phyloP scores from a whole-genome alignment of 2,797 vertebrate genomes.

The Hippocampus kuda region DNA sequence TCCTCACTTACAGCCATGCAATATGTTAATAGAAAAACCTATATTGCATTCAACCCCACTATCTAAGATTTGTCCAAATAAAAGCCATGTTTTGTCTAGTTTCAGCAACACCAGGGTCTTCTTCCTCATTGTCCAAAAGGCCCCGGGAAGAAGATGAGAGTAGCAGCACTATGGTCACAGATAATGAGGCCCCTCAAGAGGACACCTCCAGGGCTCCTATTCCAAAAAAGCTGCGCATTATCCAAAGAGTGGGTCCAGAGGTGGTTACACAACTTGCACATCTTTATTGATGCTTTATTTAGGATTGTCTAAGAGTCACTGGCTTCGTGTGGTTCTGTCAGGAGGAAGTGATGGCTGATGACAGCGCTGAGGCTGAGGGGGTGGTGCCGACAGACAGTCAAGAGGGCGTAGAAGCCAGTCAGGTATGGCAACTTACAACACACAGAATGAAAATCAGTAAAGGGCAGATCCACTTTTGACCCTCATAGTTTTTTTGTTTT shows the following conservation, averaged over 20 bases:
- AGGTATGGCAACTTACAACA: slow-evolving; percentile 61
- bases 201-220: slow-evolving; percentile 80
- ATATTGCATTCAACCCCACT: no score
- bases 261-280: slow-evolving; percentile 42
- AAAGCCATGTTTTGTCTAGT: slow-evolving; percentile 55
- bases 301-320: background rate
- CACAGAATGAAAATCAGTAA: no score
- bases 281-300: background rate
- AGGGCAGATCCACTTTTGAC: background rate
- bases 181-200: slow-evolving; percentile 74
- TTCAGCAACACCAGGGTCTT: slow-evolving; percentile 82
- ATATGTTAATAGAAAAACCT: no score
- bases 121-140: slow-evolving; percentile 82
- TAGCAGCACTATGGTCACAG: slow-evolving; percentile 58
- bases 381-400: slow-evolving; percentile 78
- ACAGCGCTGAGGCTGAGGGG: slow-evolving; percentile 80
- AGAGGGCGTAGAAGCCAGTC: slow-evolving; percentile 77
- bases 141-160: slow-evolving; percentile 87
- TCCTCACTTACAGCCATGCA: no score
- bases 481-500: background rate
- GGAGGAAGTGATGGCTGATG: slow-evolving; percentile 85
- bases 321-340: slow-evolving; percentile 34
- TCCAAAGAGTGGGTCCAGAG: slow-evolving; percentile 85
- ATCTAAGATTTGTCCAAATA: no score
- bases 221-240: slow-evolving; percentile 81